Conservation (phyloP, 2,113 vertebrate genomes). For the Rhinolophus sinicus region DNA sequence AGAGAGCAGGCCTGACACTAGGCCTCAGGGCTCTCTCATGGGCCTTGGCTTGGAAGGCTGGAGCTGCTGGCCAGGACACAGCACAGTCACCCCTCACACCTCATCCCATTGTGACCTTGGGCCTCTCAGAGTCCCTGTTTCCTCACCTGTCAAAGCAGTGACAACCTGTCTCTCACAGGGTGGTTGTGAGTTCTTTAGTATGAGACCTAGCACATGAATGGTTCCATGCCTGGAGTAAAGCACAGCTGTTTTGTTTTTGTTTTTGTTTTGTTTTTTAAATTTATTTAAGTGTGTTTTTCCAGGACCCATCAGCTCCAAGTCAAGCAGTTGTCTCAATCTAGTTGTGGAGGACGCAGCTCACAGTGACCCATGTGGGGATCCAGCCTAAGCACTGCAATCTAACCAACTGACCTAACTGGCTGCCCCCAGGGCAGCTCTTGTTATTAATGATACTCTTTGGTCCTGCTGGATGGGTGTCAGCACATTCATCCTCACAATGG, state of each 20-base stretch:
- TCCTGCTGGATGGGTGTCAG: not conserved
- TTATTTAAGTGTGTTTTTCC: too few relatives aligned
- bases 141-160: not conserved
- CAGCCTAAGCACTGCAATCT: too few relatives aligned
- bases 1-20: not conserved
- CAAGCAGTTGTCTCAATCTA: too few relatives aligned
- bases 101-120: not conserved
- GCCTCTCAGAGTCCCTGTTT: not conserved
- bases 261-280: too few relatives aligned
- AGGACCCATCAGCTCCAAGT: too few relatives aligned
- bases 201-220: not conserved
- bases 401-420: too few relatives aligned
- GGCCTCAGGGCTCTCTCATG: not conserved
- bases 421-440: not conserved
- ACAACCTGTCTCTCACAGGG: not conserved
- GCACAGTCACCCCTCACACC: not conserved
- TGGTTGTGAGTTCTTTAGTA: not conserved
- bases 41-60: not conserved
- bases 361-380: too few relatives aligned
- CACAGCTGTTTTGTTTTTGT: too few relatives aligned
- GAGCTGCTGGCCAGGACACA: not conserved
- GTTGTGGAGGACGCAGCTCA: too few relatives aligned
- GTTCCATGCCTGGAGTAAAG: slow-evolving; percentile 5
- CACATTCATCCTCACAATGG: not conserved
- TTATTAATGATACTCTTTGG: not conserved